Evolutionary conservation across 2,113 vertebrate genomes (phyloP).

Genomic region (Arothron firmamentum): DNA sequence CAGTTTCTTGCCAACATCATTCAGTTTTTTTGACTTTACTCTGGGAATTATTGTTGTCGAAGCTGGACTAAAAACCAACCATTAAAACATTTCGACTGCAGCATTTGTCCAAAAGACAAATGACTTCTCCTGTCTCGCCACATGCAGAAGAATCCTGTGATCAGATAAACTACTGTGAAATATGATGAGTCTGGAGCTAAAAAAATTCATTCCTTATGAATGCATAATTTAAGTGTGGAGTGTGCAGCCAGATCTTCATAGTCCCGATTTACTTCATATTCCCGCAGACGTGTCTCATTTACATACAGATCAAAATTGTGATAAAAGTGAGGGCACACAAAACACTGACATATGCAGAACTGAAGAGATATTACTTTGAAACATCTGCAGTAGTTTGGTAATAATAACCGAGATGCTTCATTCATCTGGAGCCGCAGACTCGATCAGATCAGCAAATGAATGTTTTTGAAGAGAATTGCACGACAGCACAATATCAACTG

Average conservation of each 20-base stretch:
- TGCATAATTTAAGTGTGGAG: constrained; percentile 41
- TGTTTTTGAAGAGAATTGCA: no score
- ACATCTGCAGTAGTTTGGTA: no score
- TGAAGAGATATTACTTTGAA: no score
- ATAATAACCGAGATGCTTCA: no score
- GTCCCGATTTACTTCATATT: constrained; percentile 22
- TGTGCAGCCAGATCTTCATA: constrained; percentile 13
- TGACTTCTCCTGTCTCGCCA: constrained; percentile 2
- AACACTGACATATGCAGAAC: not conserved
- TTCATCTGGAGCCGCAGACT: no score
- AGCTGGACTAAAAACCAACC: no score
- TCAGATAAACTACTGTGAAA: constrained; percentile 37
- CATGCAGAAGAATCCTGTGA: constrained; percentile 22
- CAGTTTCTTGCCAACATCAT: no score
- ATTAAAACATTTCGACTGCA: not conserved
- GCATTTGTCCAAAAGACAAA: constrained; percentile 26
- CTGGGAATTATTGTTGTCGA: no score
- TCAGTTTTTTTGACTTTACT: no score
- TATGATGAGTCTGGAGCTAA: constrained; percentile 31
- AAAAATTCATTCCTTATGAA: constrained; percentile 31
- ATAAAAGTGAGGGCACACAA: constrained; percentile 12
- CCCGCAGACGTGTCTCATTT: constrained; percentile 16
- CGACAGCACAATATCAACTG: no score
- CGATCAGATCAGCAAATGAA: no score
- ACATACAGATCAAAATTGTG: constrained; percentile 13